phyloP scores from a whole-genome alignment of 2,888 invertebrate species.

The Parochlus steinenii region DNA sequence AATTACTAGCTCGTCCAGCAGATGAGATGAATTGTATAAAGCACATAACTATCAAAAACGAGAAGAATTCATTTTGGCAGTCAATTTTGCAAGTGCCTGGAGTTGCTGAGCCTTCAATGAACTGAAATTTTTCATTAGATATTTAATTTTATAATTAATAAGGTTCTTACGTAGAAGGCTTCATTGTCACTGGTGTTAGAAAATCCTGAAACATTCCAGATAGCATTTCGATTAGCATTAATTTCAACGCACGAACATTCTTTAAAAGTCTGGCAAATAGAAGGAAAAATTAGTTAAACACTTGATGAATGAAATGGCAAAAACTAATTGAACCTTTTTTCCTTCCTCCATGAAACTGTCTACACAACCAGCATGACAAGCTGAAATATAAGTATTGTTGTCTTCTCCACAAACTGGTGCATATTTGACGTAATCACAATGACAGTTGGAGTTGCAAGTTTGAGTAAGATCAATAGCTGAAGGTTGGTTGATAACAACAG shows the following conservation, averaged over 20 bases:
- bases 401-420: constrained; percentile 45
- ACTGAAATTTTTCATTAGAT: neutral
- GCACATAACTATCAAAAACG: constrained; percentile 37
- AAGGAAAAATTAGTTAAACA: too few relatives aligned
- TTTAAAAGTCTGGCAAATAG: constrained; percentile 27
- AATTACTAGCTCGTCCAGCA: constrained; percentile 44
- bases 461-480: constrained; percentile 22
- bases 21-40: constrained; percentile 41
- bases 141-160: too few relatives aligned
- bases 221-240: neutral
- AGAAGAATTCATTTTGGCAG: constrained; percentile 36
- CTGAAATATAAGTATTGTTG: constrained; percentile 41
- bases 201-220: too few relatives aligned
- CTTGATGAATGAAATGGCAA: too few relatives aligned
- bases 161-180: too few relatives aligned
- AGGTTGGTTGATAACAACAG: constrained; percentile 11
- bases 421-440: constrained; percentile 44
- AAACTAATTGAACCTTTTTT: constrained; percentile 26
- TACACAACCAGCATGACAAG: constrained; percentile 53
- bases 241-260: constrained; percentile 33
- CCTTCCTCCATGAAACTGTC: constrained; percentile 18
- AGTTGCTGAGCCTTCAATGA: constrained; percentile 26
- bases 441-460: constrained; percentile 32
- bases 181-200: too few relatives aligned
- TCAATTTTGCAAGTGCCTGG: constrained; percentile 39